Evolutionary conservation across 1,140 invertebrate species (phyloP), one percentile per base, ranked within the genome.

Genomic region (Drosophila lowei): DNA sequence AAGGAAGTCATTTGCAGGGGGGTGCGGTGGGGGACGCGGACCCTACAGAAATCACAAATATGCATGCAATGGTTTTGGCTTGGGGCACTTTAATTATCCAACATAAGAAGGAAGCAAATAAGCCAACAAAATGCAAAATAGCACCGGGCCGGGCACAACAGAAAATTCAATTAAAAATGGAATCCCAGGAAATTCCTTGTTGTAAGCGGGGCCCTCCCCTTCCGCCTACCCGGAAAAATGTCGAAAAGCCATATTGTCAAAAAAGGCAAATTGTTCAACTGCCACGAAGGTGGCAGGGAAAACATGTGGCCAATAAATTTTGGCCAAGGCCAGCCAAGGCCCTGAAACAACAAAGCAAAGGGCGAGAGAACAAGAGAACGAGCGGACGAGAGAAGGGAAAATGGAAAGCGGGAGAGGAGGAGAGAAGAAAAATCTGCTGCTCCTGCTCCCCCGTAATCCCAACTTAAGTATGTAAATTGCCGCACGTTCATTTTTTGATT

Each of bases 391-490:
- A 62, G 21, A 13, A 57, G 49, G 38, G 28, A 43, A 44, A 25
- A 25, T 25, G 41, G 44, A 57, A 41, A 41, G 28, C 46, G 44
- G 46, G 34, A 49, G 7, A 2, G 0, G 34, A 7, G 18, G 6
- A 42, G 30, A 53, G 28, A 43, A 42, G 52, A 34, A 44, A 72
- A 72, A 54, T 72, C 58, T 71, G 28, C 34, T 53, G 50, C 18
- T 18, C 1, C 23, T 25, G 56, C 41, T 34, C 8, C 25, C 42
- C 38, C 38, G 21, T 70, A 70, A 70, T 70, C 61, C 47, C 67
- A 83, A 86, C 83, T 88, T 86, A 86, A 88, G 81, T 88, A 86
- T 86, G 81, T 83, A 86, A 86, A 86, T 86, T 86, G 83, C 78
- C 81, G 81, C 81, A 86, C 81, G 81, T 86, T 86, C 83, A 83